phyloP scores from a whole-genome alignment of 1,140 invertebrate genomes.

The Caenorhabditis tropicalis region DNA sequence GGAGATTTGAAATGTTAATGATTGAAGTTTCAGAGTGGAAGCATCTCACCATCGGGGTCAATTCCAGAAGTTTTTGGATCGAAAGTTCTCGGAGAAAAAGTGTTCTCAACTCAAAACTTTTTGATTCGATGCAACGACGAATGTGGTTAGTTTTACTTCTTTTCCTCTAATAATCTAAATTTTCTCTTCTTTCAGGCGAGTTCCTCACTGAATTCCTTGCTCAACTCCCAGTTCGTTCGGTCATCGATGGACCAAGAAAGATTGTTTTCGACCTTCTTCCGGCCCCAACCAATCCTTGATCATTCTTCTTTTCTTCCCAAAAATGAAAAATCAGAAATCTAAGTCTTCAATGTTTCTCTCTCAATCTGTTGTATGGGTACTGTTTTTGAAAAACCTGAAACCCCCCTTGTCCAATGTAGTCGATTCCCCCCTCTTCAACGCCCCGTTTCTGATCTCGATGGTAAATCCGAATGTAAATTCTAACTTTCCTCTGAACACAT shows the following conservation, averaged over 20 bases:
- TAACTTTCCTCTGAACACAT: not conserved
- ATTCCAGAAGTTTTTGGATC: conserved; percentile 6
- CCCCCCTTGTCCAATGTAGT: not conserved
- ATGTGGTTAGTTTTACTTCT: not conserved
- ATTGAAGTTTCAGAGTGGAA: conserved; percentile 39
- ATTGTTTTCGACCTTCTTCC: conserved; percentile 38
- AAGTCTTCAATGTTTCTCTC: not conserved
- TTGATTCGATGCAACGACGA: conserved; percentile 31
- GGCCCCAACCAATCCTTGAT: not conserved
- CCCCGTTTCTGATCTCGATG: conserved; percentile 27
- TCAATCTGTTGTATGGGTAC: conserved; percentile 25
- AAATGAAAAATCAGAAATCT: not conserved
- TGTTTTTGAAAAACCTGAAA: not conserved
- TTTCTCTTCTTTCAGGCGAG: conserved; percentile 19
- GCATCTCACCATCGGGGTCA: conserved; percentile 44
- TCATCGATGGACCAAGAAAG: conserved; percentile 10
- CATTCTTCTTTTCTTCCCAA: not conserved
- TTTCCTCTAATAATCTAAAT: not conserved
- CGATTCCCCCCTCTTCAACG: not conserved
- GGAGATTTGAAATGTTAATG: not conserved
- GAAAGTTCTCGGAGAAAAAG: not conserved
- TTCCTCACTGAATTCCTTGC: conserved; percentile 39
- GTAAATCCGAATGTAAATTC: not conserved
- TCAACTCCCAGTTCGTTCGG: conserved; percentile 29
- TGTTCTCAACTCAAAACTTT: conserved; percentile 19